Conservation (phyloP, 2,888 invertebrate species). For the Nemapogon koenigi region DNA sequence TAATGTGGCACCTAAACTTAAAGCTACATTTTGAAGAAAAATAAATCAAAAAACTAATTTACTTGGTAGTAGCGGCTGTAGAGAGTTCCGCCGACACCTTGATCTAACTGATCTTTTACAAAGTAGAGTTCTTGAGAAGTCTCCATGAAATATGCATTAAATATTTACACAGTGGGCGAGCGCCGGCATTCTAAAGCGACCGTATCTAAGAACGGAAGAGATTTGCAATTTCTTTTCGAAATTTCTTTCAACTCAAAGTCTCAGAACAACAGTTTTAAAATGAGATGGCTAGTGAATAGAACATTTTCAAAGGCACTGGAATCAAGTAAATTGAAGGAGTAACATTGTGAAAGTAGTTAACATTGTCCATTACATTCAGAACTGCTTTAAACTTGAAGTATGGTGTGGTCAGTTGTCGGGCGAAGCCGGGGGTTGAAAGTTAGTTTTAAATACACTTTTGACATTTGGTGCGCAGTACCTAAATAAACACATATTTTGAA, state of each 20-base stretch:
- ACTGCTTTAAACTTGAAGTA: too few relatives aligned
- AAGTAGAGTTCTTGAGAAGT: slow-evolving; percentile 38
- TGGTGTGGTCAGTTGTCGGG: too few relatives aligned
- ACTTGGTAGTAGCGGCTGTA: not conserved
- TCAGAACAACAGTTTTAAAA: slow-evolving; percentile 28
- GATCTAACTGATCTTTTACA: slow-evolving; percentile 46
- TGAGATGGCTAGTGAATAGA: not conserved
- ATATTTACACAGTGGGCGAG: slow-evolving; percentile 46
- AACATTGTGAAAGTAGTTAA: too few relatives aligned
- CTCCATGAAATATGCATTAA: slow-evolving; percentile 61
- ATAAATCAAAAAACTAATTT: slow-evolving; percentile 6
- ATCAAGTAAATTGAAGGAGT: too few relatives aligned
- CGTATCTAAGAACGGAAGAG: slow-evolving; percentile 41
- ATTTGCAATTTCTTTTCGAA: slow-evolving; percentile 61
- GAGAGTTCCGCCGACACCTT: slow-evolving; percentile 24
- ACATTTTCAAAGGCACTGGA: not conserved
- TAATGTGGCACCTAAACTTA: too few relatives aligned
- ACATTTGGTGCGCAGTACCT: too few relatives aligned
- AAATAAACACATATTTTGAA: too few relatives aligned
- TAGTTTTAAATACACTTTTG: too few relatives aligned
- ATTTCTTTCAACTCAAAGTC: slow-evolving; percentile 50
- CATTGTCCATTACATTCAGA: too few relatives aligned
- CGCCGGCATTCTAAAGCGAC: slow-evolving; percentile 44
- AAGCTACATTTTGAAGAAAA: slow-evolving; percentile 6
- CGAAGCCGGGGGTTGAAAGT: too few relatives aligned